Evolutionary conservation across 2,113 vertebrate species (phyloP).

Genomic region (Paracanthobrama guichenoti): DNA sequence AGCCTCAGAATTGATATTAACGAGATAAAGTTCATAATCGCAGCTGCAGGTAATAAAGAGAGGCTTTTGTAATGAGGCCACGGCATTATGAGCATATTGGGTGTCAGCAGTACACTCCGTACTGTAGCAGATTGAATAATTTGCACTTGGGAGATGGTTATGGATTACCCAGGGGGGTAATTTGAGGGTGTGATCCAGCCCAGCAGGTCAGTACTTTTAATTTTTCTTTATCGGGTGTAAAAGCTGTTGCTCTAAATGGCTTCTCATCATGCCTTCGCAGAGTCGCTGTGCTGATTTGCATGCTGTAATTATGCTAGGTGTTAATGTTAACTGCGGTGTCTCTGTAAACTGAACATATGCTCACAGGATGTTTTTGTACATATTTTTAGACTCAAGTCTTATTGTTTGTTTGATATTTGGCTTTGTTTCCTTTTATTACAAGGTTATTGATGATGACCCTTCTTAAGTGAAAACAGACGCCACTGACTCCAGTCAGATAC

Average conservation of each 20-base stretch:
- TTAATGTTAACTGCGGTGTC: background rate
- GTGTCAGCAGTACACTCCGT: conserved; percentile 40
- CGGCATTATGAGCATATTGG: conserved; percentile 53
- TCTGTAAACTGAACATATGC: conserved; percentile 38
- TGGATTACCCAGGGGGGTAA: conserved; percentile 53
- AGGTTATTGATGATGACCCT: background rate
- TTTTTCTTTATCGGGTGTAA: conserved; percentile 43
- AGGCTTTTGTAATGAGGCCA: conserved; percentile 40
- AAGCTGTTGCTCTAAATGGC: conserved; percentile 41
- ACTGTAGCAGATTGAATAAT: conserved; percentile 54
- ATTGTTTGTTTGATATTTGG: conserved; percentile 12
- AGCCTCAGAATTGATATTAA: conserved; percentile 24
- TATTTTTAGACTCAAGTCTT: conserved; percentile 14
- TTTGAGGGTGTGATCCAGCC: conserved; percentile 54
- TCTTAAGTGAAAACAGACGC: conserved; percentile 35
- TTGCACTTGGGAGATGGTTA: conserved; percentile 56
- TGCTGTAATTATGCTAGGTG: conserved; percentile 24
- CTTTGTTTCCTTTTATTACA: background rate
- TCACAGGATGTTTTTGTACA: background rate
- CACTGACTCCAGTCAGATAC: conserved; percentile 11
- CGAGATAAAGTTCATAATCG: conserved; percentile 26
- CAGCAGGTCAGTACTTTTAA: conserved; percentile 45
- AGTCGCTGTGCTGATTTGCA: conserved; percentile 24
- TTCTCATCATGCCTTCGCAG: conserved; percentile 26
- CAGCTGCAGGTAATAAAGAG: conserved; percentile 33